Conservation (phyloP, 1,140 invertebrate genomes). For the Wasmannia auropunctata region DNA sequence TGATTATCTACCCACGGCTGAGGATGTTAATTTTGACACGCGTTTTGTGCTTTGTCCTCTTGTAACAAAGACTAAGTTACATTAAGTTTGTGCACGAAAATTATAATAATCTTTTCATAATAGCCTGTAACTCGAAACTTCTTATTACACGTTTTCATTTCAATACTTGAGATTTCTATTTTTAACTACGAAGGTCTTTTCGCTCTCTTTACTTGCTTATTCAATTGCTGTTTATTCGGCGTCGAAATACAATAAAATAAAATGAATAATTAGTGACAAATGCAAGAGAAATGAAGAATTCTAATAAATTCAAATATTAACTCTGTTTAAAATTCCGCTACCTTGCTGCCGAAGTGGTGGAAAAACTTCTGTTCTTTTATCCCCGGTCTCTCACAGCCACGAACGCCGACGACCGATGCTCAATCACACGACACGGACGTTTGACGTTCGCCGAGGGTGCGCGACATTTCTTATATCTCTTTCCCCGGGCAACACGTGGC, state of each 20-base stretch:
- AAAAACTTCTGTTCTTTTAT: background rate
- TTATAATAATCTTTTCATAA: background rate
- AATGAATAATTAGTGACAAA: background rate
- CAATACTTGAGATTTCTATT: constrained; percentile 15
- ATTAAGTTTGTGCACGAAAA: background rate
- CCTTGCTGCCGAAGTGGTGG: background rate
- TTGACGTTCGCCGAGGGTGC: background rate
- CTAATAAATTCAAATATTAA: background rate
- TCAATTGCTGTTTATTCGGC: background rate
- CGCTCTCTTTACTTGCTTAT: background rate
- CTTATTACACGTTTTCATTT: background rate
- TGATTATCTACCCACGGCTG: constrained; percentile 14
- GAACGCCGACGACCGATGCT: background rate
- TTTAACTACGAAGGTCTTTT: constrained; percentile 1
- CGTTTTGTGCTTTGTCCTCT: background rate
- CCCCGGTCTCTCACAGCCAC: background rate
- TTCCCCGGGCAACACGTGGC: constrained; percentile 31
- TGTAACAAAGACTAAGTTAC: background rate
- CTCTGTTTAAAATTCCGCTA: background rate
- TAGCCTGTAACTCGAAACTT: background rate
- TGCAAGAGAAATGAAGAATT: background rate
- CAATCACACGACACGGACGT: background rate
- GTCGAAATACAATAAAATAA: background rate
- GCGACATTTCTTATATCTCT: constrained; percentile 47
- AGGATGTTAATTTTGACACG: constrained; percentile 38